Base-by-base conservation (phyloP, 2,888 invertebrate genomes). In the Petrolisthes cinctipes region DNA sequence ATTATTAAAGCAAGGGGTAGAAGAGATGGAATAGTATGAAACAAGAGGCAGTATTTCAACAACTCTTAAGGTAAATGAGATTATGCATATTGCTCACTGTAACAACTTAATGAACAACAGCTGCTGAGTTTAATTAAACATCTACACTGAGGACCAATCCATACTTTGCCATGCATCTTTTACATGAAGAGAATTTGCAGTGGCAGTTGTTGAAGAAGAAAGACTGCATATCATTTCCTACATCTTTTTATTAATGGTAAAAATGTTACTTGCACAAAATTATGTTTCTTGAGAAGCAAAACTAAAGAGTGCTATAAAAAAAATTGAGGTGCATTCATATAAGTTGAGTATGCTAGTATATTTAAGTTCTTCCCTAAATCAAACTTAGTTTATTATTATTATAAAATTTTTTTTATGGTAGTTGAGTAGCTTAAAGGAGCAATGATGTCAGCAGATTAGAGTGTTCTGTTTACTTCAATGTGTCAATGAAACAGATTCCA, bases 1-100 rank as follows among this genome's bases (percentile, higher is more conserved):
- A 86, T 73, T 71, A 79, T 86, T 68, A 86, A 79, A 73, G 37
- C 1, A 71, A 78, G 53, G n/a, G 61, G 20, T 68, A 81, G 80
- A 71, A 80, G 80, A 81, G 81, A 80, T 75, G 54, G 80, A 73
- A 37, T 81, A 75, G n/a, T 54, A 37, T 56, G 23, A 81, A 71
- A 75, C 71, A 73, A 37, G 73, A 76, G 56, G 80, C 80, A 56
- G 68, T 71, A 20, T 57, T 86, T 71, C 37, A 56, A 11, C 9
- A 78, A 81, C 81, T 71, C 81, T 80, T 71, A 61, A 57, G 23
- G 53, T 54, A 73, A 53, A 68, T n/a, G 54, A n/a, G 17, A 23
- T 20, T 71, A 71, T 20, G 71, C 71, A 71, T 71, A n/a, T 17
- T 51, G 51, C 83, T 61, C n/a, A 37, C 20, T 57, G 11, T 54